phyloP scores from a whole-genome alignment of 2,797 vertebrate genomes.

The Chloroceryle inda region DNA sequence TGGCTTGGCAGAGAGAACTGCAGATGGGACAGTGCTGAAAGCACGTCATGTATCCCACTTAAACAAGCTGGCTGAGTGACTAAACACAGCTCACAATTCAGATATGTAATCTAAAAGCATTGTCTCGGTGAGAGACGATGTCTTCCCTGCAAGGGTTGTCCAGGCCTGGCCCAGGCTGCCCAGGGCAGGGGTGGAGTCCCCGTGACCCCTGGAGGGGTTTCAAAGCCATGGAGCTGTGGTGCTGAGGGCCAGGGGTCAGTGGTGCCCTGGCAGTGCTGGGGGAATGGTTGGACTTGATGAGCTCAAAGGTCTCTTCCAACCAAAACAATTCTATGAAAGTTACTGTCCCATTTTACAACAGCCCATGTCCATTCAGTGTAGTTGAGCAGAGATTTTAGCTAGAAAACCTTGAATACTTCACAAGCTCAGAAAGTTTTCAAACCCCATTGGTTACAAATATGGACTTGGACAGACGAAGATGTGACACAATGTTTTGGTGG shows the following conservation, averaged over 20 bases:
- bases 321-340: not conserved
- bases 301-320: not conserved
- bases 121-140: not conserved
- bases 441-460: not conserved
- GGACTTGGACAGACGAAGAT: not conserved
- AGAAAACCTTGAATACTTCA: not conserved
- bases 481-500: accelerated
- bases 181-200: not conserved
- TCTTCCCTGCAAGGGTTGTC: not conserved
- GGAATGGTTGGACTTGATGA: not conserved
- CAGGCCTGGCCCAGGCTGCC: not conserved
- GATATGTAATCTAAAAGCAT: not conserved
- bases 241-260: not conserved
- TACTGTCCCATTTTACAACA: not conserved
- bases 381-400: not conserved
- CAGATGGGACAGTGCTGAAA: not conserved
- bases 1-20: not conserved
- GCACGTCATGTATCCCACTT: not conserved
- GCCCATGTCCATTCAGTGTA: not conserved
- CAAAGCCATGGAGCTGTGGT: not conserved
- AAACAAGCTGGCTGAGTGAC: not conserved
- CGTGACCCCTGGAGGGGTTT: not conserved
- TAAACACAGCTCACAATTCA: not conserved
- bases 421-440: not conserved
- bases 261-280: too few relatives aligned